Evolutionary conservation across 2,888 invertebrate species (phyloP), one percentile per base, ranked within the genome.

Genomic region (Amphipoea lucens): DNA sequence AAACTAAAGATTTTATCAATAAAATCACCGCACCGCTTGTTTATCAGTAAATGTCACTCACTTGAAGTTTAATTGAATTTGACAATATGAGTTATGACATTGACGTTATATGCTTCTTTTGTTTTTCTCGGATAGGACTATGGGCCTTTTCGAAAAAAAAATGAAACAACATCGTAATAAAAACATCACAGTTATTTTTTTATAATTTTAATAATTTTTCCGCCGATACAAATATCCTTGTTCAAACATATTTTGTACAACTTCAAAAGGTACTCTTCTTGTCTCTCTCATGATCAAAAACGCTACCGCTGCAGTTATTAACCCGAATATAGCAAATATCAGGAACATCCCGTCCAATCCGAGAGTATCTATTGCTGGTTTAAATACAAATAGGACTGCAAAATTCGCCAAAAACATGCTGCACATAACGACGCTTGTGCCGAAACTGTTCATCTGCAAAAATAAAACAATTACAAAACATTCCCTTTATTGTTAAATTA

Each of bases 221-320:
- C 77, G 85, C 17, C 51, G 79, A 75, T 91, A 92, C 76, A 93
- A 84, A 85, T 82, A 92, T 29, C 93, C 91, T 42, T 85, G 60
- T 42, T 88, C 90, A 77, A 89, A 93, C 90, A 90, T 90, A 11
- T 83, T 74, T 63, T 94, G 88, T 20, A 95, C 92, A 6, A 85
- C 86, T 78, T 94, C 91, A 17, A 94, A 83, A 0, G 93, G 90
- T 42, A 92, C 88, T 1, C 92, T 92, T 76, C 93, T 94, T 0
- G 96, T 96, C 85, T 96, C 96, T 23, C 94, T 95, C 68, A 95
- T 91, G 17, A 90, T 84, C 3, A 94, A 87, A 57, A 90, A 87
- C 0, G 93, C 82, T 45, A 93, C 75, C 0, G 92, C n/a, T 1
- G 92, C 90, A 0, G 92, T 85, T 0, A 90, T 4, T 0, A 90